A percentile compares a stretch with the other conserved stretches of the same genome.
Evolutionary conservation across 1,140 invertebrate genomes (phyloP).

Genomic region (Babylonia areolata): DNA sequence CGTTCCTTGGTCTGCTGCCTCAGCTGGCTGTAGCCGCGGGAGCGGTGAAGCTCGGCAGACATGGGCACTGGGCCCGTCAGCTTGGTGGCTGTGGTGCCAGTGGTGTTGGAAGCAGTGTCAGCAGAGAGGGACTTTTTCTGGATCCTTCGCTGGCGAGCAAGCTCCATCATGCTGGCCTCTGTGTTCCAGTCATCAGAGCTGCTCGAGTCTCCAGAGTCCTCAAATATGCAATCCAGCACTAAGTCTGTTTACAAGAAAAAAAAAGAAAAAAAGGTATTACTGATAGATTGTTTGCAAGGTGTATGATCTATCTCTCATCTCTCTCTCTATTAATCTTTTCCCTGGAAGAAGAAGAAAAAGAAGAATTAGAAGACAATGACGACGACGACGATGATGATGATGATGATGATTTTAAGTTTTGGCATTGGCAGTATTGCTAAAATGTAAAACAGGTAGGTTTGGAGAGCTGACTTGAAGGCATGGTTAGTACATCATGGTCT

Average conservation of each 20-base stretch:
- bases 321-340: too few relatives aligned
- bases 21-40: slow-evolving; percentile 64
- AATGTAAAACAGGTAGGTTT: too few relatives aligned
- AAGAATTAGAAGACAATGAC: too few relatives aligned
- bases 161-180: slow-evolving; percentile 53
- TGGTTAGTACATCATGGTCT: too few relatives aligned
- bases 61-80: slow-evolving; percentile 57
- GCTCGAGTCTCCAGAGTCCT: slow-evolving; percentile 49
- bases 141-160: slow-evolving; percentile 47
- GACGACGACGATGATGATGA: too few relatives aligned
- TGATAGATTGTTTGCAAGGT: too few relatives aligned
- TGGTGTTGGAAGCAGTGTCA: slow-evolving; percentile 29
- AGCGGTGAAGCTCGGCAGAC: slow-evolving; percentile 64
- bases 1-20: slow-evolving; percentile 62
- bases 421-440: too few relatives aligned
- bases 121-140: slow-evolving; percentile 21
- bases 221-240: slow-evolving; percentile 33
- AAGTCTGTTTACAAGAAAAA: slow-evolving; percentile 10
- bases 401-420: too few relatives aligned
- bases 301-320: too few relatives aligned
- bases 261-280: not conserved
- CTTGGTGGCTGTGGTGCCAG: slow-evolving; percentile 38
- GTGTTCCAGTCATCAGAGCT: slow-evolving; percentile 64
- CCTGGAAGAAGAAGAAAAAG: too few relatives aligned
- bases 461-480: too few relatives aligned